A percentile compares a stretch with the other conserved stretches of the same genome.
Conservation (phyloP, 2,113 vertebrate genomes). For the Carassius auratus region DNA sequence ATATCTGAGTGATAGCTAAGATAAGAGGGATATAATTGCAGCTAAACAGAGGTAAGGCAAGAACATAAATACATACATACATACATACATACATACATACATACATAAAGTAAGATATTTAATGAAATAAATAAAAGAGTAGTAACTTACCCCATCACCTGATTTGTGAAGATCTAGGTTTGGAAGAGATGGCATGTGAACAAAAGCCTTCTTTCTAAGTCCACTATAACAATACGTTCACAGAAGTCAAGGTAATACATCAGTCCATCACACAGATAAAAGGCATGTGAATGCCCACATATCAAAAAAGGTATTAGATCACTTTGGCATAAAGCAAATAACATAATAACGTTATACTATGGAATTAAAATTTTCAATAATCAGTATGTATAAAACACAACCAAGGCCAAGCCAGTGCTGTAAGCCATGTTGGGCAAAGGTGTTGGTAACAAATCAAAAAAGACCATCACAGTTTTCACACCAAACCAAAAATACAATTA, state of each 20-base stretch:
- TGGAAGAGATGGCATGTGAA: slow-evolving; percentile 96
- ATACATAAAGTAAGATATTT: neutral
- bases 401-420: neutral
- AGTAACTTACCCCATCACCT: slow-evolving; percentile 86
- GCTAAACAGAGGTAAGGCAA: too few relatives aligned
- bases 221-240: slow-evolving; percentile 97
- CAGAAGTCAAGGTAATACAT: slow-evolving; percentile 79
- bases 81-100: neutral
- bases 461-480: too few relatives aligned
- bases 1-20: neutral
- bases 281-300: neutral
- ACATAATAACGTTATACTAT: neutral
- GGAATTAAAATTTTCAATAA: neutral
- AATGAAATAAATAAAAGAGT: neutral
- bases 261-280: neutral
- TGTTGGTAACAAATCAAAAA: too few relatives aligned
- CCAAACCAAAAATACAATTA: too few relatives aligned
- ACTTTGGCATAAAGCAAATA: neutral
- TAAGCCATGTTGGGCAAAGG: too few relatives aligned
- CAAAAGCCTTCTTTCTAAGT: slow-evolving; percentile 94
- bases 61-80: neutral
- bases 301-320: neutral
- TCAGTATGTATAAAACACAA: neutral
- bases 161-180: slow-evolving; percentile 92
- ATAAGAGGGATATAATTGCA: neutral